phyloP scores from a whole-genome alignment of 2,797 vertebrate genomes.

The Sebastes melanostomus region DNA sequence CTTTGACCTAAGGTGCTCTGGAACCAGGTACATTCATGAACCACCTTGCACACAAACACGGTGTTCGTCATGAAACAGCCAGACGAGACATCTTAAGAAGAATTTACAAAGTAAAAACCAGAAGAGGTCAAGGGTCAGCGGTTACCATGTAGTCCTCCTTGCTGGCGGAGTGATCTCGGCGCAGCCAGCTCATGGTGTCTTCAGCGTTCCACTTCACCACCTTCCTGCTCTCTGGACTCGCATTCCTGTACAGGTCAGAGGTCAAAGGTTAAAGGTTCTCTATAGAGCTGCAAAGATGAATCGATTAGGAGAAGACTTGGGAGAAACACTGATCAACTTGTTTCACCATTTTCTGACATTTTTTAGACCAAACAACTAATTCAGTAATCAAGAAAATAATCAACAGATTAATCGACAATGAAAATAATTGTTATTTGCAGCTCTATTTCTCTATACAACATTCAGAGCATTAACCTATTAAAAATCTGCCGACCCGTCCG shows the following conservation, averaged over 20 bases:
- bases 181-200: conserved; percentile 98
- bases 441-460: no score
- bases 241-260: conserved; percentile 83
- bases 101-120: not conserved
- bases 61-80: not conserved
- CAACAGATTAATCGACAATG: no score
- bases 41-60: not conserved
- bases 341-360: no score
- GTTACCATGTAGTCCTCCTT: conserved; percentile 91
- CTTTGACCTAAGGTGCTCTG: no score
- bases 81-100: not conserved
- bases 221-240: conserved; percentile 95
- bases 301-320: no score
- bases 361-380: no score
- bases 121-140: not conserved
- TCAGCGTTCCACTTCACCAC: conserved; percentile 99
- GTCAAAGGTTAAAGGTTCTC: not conserved
- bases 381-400: no score
- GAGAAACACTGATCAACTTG: no score
- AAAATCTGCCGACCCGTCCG: no score
- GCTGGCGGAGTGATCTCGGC: conserved; percentile 94
- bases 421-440: no score
- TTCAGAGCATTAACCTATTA: no score
- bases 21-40: not conserved
- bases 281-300: no score